These are phyloP conservation scores for Mellilla xanthometata DNA, from an alignment of 2,888 invertebrate genomes.

Conservation along the genomic window DNA sequence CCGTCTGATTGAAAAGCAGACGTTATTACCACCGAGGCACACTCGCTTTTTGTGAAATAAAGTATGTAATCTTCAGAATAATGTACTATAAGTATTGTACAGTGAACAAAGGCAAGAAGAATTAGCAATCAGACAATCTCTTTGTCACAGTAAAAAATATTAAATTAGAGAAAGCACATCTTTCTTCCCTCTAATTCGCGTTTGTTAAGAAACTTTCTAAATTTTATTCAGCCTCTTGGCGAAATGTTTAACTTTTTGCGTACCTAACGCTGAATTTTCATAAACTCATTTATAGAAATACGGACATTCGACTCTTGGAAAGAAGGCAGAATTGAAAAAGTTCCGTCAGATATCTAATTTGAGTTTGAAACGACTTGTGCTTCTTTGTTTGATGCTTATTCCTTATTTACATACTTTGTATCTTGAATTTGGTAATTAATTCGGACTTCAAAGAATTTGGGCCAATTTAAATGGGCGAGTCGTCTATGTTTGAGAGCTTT, in stretches of 20 bases:
- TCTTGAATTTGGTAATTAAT: slow-evolving; percentile 20
- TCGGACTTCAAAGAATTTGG: slow-evolving; percentile 17
- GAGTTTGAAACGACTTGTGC: slow-evolving; percentile 35
- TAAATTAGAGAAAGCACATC: background rate
- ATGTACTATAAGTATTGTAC: too few relatives aligned
- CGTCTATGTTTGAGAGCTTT: slow-evolving; percentile 5
- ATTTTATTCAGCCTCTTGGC: slow-evolving; percentile 12
- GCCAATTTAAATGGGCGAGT: slow-evolving; percentile 6
- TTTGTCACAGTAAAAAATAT: background rate
- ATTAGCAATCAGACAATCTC: background rate
- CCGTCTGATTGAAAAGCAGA: too few relatives aligned
- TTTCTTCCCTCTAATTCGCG: slow-evolving; percentile 16
- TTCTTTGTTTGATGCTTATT: slow-evolving; percentile 33
- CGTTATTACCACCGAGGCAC: too few relatives aligned
- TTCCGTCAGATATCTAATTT: slow-evolving; percentile 50
- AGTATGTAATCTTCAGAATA: too few relatives aligned
- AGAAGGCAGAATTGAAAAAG: slow-evolving; percentile 60
- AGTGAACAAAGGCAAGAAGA: background rate
- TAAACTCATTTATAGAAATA: slow-evolving; percentile 53
- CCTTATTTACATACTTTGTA: slow-evolving; percentile 22
- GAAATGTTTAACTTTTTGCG: slow-evolving; percentile 29
- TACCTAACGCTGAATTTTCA: slow-evolving; percentile 39
- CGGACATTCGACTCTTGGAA: slow-evolving; percentile 48
- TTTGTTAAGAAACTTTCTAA: slow-evolving; percentile 18
- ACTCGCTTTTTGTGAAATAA: too few relatives aligned